These are phyloP conservation scores for Phylloscopus whistleri DNA, from an alignment of 2,113 vertebrate genomes.

Conservation along the genomic window DNA sequence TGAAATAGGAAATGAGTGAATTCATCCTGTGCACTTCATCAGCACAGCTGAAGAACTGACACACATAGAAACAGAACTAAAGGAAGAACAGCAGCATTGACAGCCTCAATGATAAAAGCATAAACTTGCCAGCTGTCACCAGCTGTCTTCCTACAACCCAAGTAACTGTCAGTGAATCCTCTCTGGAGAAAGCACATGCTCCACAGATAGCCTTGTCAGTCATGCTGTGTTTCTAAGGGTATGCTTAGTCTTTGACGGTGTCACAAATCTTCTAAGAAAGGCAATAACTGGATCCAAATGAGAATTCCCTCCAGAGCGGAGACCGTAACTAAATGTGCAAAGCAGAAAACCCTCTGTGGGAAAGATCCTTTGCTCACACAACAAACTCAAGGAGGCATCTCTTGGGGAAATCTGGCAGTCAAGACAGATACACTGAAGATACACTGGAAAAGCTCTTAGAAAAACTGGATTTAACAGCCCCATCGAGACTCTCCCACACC, in stretches of 20 bases:
- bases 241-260: neutral
- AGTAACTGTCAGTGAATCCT: neutral
- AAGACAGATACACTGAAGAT: neutral
- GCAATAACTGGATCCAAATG: neutral
- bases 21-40: neutral
- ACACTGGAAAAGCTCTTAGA: neutral
- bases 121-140: neutral
- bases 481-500: rapidly evolving
- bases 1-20: neutral
- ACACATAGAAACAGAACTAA: neutral
- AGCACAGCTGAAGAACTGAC: neutral
- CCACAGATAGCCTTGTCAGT: neutral
- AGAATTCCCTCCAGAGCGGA: neutral
- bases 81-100: neutral
- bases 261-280: neutral
- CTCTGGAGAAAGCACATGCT: neutral
- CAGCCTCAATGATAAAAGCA: neutral
- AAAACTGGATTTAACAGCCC: neutral
- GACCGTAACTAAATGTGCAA: neutral
- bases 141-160: neutral
- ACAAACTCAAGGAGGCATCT: neutral
- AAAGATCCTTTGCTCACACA: neutral
- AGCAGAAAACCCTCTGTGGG: neutral
- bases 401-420: neutral
- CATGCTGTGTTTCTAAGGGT: neutral